Conservation (phyloP, 2,113 vertebrate genomes). For the Crotalus tigris region DNA sequence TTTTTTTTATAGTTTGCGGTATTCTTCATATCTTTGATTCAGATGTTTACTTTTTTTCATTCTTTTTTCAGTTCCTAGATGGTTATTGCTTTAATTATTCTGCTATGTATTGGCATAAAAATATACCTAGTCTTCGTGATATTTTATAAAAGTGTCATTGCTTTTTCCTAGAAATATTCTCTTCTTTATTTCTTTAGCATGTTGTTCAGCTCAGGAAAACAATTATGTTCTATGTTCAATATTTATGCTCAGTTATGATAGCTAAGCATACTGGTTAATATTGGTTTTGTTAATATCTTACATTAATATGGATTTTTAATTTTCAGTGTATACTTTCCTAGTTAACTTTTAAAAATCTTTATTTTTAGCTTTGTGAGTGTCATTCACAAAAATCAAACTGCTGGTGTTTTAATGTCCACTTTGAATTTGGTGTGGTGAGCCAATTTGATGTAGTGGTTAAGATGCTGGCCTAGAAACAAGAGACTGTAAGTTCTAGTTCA, state of each 20-base stretch:
- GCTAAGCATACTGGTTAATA: not conserved
- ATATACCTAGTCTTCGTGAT: not conserved
- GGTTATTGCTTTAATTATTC: not conserved
- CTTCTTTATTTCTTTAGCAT: not conserved
- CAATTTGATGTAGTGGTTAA: not conserved
- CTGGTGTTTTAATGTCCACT: not conserved
- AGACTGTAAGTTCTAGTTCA: not conserved
- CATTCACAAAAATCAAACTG: not conserved
- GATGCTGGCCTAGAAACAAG: not conserved
- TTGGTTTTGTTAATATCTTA: not conserved
- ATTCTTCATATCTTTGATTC: not conserved
- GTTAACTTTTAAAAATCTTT: not conserved
- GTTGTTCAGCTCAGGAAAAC: not conserved
- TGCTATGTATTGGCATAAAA: not conserved
- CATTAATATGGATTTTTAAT: not conserved
- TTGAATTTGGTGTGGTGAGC: not conserved
- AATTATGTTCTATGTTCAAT: not conserved
- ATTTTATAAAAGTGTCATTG: not conserved
- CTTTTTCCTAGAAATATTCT: not conserved
- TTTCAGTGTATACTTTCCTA: not conserved
- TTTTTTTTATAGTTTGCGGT: not conserved
- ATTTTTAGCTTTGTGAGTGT: not conserved
- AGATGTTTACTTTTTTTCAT: not conserved
- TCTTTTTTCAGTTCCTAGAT: not conserved
- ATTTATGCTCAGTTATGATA: not conserved